Base-by-base conservation (phyloP, 2,888 invertebrate genomes). In the Stenoptilia bipunctidactyla region DNA sequence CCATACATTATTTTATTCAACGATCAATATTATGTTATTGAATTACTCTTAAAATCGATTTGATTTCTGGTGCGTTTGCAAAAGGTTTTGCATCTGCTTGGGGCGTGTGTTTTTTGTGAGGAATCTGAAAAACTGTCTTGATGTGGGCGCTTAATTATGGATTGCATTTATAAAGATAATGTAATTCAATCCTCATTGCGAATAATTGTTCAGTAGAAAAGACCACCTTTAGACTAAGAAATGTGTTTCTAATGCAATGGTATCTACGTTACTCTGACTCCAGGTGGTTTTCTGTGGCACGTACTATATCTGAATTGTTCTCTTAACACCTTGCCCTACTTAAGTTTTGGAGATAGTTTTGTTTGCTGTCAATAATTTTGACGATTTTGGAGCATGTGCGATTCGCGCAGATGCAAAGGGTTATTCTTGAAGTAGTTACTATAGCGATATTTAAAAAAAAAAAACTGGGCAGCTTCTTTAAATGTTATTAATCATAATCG, bases 91-190 rank as follows among this genome's bases (percentile, higher is more conserved):
- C 82, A 83, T 83, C 82, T 83, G 82, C 76, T 66, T 53, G 52
- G 56, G 56, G 57, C 58, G 52, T 50, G n/a, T n/a, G 50, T 57
- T 61, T 52, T 63, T 70, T 70, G 59, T 73, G 52, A 58, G 64
- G 59, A 66, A 64, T 63, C 55, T 63, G 54, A n/a, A 54, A 65
- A 55, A 56, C 50, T 61, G 61, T 60, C 63, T 66, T 61, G 64
- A 82, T 80, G 79, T 74, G 79, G 82, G 82, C 66, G 75, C 77
- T 75, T 83, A 82, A 83, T 83, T 83, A 74, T 65, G 60, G 65
- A 56, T 68, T 66, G 69, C 65, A 61, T 69, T 68, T 61, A 68
- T 70, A 73, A 77, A 77, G 79, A 82, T 80, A 79, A 70, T 68
- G 82, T 77, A 82, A 83, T 82, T 74, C 65, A 77, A 82, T 82